Evolutionary conservation across 92 coral and sea anemone species (phyloP).

Genomic region (Palythoa heliodiscus): DNA sequence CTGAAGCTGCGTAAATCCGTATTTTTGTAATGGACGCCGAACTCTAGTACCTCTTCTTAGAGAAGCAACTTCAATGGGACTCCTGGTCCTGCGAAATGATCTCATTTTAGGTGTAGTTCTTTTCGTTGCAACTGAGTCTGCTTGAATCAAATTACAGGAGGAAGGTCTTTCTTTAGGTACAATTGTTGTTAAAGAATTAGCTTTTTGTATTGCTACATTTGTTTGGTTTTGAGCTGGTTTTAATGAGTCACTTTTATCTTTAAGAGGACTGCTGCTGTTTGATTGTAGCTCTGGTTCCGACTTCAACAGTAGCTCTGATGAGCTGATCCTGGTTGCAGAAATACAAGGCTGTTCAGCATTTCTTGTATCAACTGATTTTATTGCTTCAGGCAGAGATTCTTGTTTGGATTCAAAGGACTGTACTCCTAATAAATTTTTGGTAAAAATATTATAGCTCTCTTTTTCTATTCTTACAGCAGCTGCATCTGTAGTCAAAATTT

Average conservation of each 20-base stretch:
- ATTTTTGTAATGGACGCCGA: slow-evolving; percentile 28
- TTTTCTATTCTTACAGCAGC: background rate
- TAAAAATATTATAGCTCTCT: background rate
- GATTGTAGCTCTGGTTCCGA: background rate
- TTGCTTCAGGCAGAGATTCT: background rate
- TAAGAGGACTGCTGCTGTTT: background rate
- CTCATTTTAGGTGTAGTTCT: background rate
- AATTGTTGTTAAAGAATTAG: background rate
- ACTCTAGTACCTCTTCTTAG: slow-evolving; percentile 26
- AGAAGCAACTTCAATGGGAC: background rate
- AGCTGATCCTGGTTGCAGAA: background rate
- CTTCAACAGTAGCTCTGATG: background rate
- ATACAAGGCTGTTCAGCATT: background rate
- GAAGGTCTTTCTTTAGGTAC: background rate
- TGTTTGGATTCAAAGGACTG: background rate
- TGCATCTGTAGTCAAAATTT: background rate
- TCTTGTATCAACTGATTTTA: background rate
- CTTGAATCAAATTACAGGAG: background rate
- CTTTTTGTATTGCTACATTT: background rate
- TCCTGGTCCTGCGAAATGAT: background rate
- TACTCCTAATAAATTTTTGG: background rate
- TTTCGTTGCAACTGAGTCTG: background rate
- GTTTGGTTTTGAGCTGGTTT: background rate
- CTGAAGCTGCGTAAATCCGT: slow-evolving; percentile 32
- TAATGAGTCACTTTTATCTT: background rate